phyloP scores from a whole-genome alignment of 2,113 vertebrate genomes.

The Vulpes lagopus region DNA sequence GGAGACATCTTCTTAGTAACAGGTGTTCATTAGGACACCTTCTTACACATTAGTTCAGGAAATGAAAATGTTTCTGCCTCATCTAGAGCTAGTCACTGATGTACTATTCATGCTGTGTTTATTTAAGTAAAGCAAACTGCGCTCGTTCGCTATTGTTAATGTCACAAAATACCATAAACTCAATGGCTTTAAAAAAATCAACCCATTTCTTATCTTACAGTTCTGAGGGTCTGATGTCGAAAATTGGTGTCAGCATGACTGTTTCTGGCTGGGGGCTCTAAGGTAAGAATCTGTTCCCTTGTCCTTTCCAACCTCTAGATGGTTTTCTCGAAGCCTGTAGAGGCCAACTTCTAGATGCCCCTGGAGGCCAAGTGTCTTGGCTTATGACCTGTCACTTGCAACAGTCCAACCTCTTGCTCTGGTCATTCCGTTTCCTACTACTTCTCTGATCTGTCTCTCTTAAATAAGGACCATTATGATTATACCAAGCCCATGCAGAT shows the following conservation, averaged over 20 bases:
- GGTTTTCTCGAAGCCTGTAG: background rate
- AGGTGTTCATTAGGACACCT: background rate
- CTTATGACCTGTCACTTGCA: background rate
- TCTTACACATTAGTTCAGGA: background rate
- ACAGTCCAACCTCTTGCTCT: background rate
- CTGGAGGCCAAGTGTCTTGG: background rate
- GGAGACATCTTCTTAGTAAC: background rate
- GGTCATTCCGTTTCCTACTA: background rate
- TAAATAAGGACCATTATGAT: background rate
- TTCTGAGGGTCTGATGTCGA: background rate
- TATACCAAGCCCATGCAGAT: background rate
- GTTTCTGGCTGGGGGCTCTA: background rate
- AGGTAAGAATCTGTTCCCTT: too few species aligned
- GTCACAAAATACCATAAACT: background rate
- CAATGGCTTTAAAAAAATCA: background rate
- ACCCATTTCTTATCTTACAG: background rate
- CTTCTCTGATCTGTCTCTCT: background rate
- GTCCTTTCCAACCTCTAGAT: background rate
- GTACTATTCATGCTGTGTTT: background rate
- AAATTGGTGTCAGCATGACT: background rate
- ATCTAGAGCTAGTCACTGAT: background rate
- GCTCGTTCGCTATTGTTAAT: background rate
- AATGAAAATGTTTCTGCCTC: background rate
- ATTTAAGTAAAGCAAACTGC: background rate
- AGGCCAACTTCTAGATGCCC: background rate